Evolutionary conservation across 30 jellyfish, hydroid and myxozoan genomes (phyloP), one percentile per base, ranked within the genome.

Genomic region (Morbakka virulenta): DNA sequence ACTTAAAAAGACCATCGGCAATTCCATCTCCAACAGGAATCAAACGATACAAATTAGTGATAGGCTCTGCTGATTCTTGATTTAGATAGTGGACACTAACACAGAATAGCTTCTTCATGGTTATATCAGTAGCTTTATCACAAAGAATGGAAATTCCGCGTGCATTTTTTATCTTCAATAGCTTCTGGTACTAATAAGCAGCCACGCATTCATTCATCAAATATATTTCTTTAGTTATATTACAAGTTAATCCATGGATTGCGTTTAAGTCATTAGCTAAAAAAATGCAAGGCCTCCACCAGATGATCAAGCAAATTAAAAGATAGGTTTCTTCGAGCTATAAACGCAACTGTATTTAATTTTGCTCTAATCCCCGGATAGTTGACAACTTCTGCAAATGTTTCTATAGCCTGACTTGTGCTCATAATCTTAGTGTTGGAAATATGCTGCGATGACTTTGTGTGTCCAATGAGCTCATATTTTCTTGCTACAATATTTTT

Each of bases 111-210:
- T 26, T 78, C 65, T 78, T 28, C 81, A 67, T 64, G 1, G 89
- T 36, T 2, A 64, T 51, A 25, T 78, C 89, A 3, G 89, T 78
- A 1, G 89, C 80, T 69, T 78, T 31, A 20, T 78, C 81, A 35
- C 89, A 78, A 50, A 65, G 74, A n/a, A 63, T 78, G 3, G 89
- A 78, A 27, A 78, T 57, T 26, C 81, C 89, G 35, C 32, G 41
- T 25, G 74, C 50, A 4, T 64, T 76, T 48, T 63, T 63, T 66
- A 78, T 78, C 11, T 76, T 52, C 32, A 34, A 33, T 0, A 32
- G 22, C n/a, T 30, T 70, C 34, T 23, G 28, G 4, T 28, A 32
- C 32, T 74, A 57, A 50, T 74, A 62, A 33, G 85, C 85, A 74
- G 25, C 32, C 14, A 51, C 63, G 12, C 65, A 41, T 49, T 74